Base-by-base conservation (phyloP, 2,113 vertebrate genomes). In the Anguilla rostrata region DNA sequence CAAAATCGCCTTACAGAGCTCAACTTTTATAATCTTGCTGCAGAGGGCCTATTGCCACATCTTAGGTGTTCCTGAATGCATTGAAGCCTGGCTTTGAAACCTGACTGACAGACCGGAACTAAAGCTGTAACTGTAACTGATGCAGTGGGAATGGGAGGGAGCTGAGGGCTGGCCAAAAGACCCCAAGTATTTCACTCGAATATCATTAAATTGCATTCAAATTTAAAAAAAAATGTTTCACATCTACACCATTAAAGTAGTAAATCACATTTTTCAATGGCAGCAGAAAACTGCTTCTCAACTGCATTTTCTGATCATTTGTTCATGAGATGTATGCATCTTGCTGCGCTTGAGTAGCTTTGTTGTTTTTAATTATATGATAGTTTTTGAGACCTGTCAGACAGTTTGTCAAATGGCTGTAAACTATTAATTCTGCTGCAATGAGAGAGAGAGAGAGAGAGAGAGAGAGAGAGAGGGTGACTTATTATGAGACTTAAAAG, bases 401-500 rank as follows among this genome's bases (percentile, higher is more conserved):
- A 86, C 87, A 85, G 57, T 89, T 83, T 92, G 90, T 90, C 92
- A 91, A 92, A 93, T 91, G 88, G 46, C 87, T 85, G 60, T 90
- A 86, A 90, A 91, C 89, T 85, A 84, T 53, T 85, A 87, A 87
- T 85, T 89, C 34, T 53, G 87, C 71, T 34, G n/a, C 5, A 29
- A 12, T n/a, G 83, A 75, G 63, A 81, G 86, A 84, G 26, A 83
- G 53, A 60, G 2, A 57, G 82, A 16, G 82, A 7, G 46, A 34
- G 81, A 56, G 46, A 83, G 43, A 15, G 86, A 84, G 26, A 83
- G 53, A 60, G 2, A 57, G 82, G 29, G 82, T 18, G 46, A 34
- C 29, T 20, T 8, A n/a, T 53, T 57, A 22, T 18, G 8, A 20
- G 53, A 39, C 29, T 2, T 29, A 40, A 39, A 40, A 41, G 39